Base-by-base conservation (phyloP, 1,140 invertebrate species). In the Tetraneura akinire region DNA sequence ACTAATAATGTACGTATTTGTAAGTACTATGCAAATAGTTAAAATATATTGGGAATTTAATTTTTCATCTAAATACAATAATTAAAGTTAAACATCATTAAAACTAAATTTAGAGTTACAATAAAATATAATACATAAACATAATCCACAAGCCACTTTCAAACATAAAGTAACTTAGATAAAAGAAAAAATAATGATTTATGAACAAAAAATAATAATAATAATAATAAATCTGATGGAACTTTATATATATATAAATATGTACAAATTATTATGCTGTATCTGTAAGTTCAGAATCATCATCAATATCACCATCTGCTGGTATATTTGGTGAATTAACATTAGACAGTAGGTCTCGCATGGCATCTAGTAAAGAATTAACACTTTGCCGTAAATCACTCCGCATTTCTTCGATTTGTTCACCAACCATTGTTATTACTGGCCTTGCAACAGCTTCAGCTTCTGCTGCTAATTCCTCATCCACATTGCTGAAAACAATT, bases 261-360 rank as follows among this genome's bases (percentile, higher is more conserved):
- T n/a, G n/a, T n/a, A n/a, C n/a, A n/a, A n/a, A n/a, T 18, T 73
- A n/a, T 62, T 78, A 78, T 66, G 80, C 37, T 47, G 66, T 80
- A 45, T 80, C 62, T 9, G 66, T 68, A 9, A 80, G 82, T 42
- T 83, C 83, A 18, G 81, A 64, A 64, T 81, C 83, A 37, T 83
- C 83, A 64, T 83, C 83, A 18, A 83, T 81, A 57, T 84, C 83
- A 10, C 83, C 83, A 80, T 84, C 83, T 0, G 81, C 83, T 8
- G 83, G 83, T 26, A 82, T 82, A 81, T 82, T 85, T 11, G 83
- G 83, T 45, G 83, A 64, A 37, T 83, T 87, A 60, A 92, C 90
- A 83, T 91, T 91, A 80, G 89, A 88, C 13, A 93, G 84, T 51
- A 93, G 86, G 83, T 93, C 90, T 23, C 91, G 85, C 90, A 93